Evolutionary conservation across 2,797 vertebrate species (phyloP).

Genomic region (Selene dorsalis): DNA sequence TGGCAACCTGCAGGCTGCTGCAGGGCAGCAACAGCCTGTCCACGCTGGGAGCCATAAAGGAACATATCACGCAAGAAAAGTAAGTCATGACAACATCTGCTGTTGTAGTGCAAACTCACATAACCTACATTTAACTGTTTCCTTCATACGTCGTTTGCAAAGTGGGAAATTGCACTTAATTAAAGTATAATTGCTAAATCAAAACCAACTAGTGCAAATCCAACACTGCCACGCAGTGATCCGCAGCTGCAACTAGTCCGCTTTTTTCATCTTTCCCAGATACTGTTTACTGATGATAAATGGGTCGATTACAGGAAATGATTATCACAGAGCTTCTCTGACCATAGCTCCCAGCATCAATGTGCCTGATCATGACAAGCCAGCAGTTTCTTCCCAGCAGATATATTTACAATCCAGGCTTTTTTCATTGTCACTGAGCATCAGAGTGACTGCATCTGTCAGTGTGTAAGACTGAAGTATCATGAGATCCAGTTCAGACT

Average conservation of each 20-base stretch:
- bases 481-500: conserved; percentile 3
- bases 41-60: conserved; percentile 84
- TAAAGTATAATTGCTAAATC: background rate
- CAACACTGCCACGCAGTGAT: conserved; percentile 30
- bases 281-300: conserved; percentile 22
- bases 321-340: background rate
- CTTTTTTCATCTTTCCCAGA: background rate
- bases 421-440: background rate
- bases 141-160: background rate
- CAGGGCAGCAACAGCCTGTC: conserved; percentile 75
- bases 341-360: background rate
- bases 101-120: background rate
- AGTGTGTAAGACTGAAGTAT: background rate
- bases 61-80: conserved; percentile 85
- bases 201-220: background rate
- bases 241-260: background rate
- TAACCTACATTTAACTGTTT: fast-evolving
- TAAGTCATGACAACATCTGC: conserved; percentile 76
- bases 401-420: background rate
- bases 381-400: background rate
- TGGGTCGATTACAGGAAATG: conserved; percentile 3
- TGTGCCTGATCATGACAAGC: background rate
- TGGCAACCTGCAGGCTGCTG: conserved; percentile 90
- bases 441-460: background rate
- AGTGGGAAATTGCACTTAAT: conserved; percentile 37